These are phyloP conservation scores for Dufourea novaeangliae DNA, from an alignment of 1,140 invertebrate species.

Conservation along the genomic window DNA sequence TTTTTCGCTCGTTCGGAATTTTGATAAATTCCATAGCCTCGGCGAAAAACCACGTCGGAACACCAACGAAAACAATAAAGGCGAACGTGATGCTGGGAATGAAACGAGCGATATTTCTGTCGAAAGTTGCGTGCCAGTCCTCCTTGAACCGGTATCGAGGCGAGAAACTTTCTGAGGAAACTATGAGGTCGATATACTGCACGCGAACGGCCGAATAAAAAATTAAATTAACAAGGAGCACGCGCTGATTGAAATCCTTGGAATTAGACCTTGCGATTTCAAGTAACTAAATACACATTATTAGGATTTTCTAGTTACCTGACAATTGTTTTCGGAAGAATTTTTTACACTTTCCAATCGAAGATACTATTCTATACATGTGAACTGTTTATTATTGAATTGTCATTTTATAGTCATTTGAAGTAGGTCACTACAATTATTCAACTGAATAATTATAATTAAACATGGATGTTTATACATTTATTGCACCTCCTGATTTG, in stretches of 20 bases:
- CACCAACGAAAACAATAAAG: slow-evolving; percentile 17
- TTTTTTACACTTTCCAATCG: too few species aligned
- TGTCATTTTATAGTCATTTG: too few species aligned
- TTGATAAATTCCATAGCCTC: not conserved
- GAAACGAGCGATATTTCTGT: not conserved
- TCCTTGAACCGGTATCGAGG: not conserved
- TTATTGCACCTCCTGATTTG: too few species aligned
- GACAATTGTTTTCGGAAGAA: too few species aligned
- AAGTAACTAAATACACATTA: too few species aligned
- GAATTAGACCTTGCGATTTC: too few species aligned
- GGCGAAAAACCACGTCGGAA: not conserved
- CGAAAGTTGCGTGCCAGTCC: not conserved
- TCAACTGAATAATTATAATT: too few species aligned
- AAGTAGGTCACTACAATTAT: too few species aligned
- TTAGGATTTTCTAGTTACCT: too few species aligned
- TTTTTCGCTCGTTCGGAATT: slow-evolving; percentile 30
- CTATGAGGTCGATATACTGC: not conserved
- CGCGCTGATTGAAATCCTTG: not conserved
- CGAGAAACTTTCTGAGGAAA: not conserved
- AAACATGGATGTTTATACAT: too few species aligned
- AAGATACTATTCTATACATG: too few species aligned
- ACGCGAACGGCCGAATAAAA: not conserved
- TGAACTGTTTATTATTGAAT: too few species aligned
- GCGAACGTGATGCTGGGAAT: not conserved
- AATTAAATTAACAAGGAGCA: not conserved